Evolutionary conservation across 1,140 invertebrate genomes (phyloP).

Genomic region (Atta texana): DNA sequence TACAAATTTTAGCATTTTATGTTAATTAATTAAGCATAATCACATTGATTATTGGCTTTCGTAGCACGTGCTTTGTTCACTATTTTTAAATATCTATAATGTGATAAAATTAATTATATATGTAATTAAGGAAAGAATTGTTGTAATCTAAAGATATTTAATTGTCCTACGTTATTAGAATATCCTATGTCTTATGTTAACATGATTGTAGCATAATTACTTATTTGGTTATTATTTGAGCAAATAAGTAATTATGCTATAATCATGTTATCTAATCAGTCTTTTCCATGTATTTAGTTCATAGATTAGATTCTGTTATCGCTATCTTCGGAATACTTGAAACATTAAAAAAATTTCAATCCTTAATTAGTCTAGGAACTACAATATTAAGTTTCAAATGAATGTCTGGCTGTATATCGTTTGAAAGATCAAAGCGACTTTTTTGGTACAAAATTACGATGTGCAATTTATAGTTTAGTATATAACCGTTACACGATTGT

Average conservation of each 20-base stretch:
- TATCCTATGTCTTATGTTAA: too few relatives aligned
- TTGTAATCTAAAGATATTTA: background rate
- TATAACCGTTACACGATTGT: background rate
- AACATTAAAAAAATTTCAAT: background rate
- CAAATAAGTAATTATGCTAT: background rate
- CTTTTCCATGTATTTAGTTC: background rate
- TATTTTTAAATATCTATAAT: background rate
- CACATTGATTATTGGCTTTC: too few relatives aligned
- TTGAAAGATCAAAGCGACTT: slow-evolving; percentile 6
- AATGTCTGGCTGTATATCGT: background rate
- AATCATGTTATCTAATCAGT: background rate
- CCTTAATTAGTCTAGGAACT: slow-evolving; percentile 16
- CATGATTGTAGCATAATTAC: too few relatives aligned
- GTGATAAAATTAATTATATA: background rate
- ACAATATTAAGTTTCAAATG: background rate
- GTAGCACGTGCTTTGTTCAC: too few relatives aligned
- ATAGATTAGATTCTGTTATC: slow-evolving; percentile 10
- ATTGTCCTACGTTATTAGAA: background rate
- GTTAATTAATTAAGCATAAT: background rate
- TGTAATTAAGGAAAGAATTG: background rate
- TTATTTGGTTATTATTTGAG: too few relatives aligned
- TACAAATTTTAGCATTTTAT: background rate
- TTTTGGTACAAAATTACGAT: background rate
- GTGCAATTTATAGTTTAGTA: background rate
- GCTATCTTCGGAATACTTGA: background rate